phyloP scores from a whole-genome alignment of 1,140 invertebrate genomes.

The Drosophila orena region DNA sequence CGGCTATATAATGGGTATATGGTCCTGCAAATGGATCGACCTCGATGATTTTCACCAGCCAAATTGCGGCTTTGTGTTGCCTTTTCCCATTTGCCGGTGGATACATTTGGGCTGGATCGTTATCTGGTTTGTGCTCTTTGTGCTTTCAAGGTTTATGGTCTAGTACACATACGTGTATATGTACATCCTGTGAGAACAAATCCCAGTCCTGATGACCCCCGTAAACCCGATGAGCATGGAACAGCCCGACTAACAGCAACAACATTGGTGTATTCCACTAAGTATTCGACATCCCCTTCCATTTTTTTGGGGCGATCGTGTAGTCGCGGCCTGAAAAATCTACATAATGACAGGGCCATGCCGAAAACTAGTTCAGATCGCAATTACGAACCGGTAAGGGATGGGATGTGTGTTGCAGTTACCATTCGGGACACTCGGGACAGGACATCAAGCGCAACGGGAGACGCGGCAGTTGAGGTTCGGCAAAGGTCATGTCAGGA shows the following conservation, averaged over 20 bases:
- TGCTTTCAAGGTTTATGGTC: conserved; percentile 71
- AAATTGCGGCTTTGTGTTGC: conserved; percentile 70
- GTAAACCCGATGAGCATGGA: conserved; percentile 32
- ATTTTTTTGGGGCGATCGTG: conserved; percentile 16
- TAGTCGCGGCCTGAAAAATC: conserved; percentile 53
- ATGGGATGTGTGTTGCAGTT: conserved; percentile 53
- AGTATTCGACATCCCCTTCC: conserved; percentile 26
- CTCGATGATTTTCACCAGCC: conserved; percentile 72
- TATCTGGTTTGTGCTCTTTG: conserved; percentile 69
- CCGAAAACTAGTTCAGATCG: conserved; percentile 75
- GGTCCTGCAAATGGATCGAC: conserved; percentile 67
- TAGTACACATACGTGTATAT: conserved; percentile 56
- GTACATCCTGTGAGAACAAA: conserved; percentile 77
- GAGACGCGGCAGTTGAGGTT: conserved; percentile 53
- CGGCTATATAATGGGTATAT: conserved; percentile 13
- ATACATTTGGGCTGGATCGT: conserved; percentile 65
- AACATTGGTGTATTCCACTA: conserved; percentile 17
- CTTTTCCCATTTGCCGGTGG: conserved; percentile 37
- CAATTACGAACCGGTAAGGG: conserved; percentile 78
- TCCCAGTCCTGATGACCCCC: conserved; percentile 49
- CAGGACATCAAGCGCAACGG: conserved; percentile 57
- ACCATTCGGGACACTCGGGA: conserved; percentile 64
- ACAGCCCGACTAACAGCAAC: conserved; percentile 36
- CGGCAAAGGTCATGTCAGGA: conserved; percentile 76
- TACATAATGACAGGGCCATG: conserved; percentile 69